Base-by-base conservation (phyloP, 1,140 invertebrate genomes). In the Aricia agestis region DNA sequence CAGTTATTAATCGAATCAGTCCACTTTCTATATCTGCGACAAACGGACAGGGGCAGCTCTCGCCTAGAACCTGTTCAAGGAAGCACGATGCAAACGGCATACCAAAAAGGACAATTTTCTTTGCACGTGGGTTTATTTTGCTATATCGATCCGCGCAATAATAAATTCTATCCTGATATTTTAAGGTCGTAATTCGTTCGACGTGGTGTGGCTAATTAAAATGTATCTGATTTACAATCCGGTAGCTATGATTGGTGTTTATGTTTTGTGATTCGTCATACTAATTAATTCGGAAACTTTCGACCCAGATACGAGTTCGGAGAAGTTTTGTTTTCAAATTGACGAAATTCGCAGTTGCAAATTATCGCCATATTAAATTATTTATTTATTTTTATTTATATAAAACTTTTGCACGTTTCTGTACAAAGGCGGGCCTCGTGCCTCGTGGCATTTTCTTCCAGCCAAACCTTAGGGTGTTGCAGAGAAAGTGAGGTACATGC, bases 1-100 rank as follows among this genome's bases (percentile, higher is more conserved):
- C 45, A 52, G 45, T 52, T 52, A 11, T 52, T 11, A 52, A 13
- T 13, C 45, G 45, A 17, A 69, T 61, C 57, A 41, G 61, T 63
- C 58, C 61, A 69, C 68, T 71, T 71, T 67, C 45, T 71, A 71
- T 71, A 17, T 66, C 63, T 36, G 36, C 9, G 36, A 36, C 36
- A 36, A 36, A 36, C 36, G 45, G 32, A 66, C 41, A 70, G 74
- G 79, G 76, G 82, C 82, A 89, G 74, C 85, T 87, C 84, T 85
- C 73, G 68, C 66, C 75, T 84, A 79, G 79, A 84, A 81, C 77
- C 68, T 77, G 78, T 77, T 72, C 74, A 72, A 75, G 83, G 78
- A 81, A 66, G 42, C 72, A 71, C 68, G 72, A 83, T 79, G 82
- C 77, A 65, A 59, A 65, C 66, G 71, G 85, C 78, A 87, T 89